These are phyloP conservation scores for Ceratosolen solmsi DNA, from an alignment of 1,140 invertebrate genomes.

Conservation along the genomic window DNA sequence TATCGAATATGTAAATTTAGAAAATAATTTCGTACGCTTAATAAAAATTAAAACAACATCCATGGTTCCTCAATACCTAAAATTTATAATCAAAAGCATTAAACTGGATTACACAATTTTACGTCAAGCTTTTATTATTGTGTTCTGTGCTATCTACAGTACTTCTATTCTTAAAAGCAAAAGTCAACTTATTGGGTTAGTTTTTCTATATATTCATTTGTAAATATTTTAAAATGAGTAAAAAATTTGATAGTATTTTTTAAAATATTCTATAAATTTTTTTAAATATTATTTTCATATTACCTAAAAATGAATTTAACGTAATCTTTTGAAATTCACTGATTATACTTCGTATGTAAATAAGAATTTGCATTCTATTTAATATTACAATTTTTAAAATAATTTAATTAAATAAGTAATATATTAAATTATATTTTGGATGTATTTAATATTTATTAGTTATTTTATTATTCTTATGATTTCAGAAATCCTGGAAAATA, in stretches of 20 bases:
- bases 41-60: constrained; percentile 16
- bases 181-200: constrained; percentile 56
- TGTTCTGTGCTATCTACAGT: constrained; percentile 62
- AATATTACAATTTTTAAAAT: too few relatives aligned
- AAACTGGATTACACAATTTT: constrained; percentile 54
- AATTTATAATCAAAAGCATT: constrained; percentile 9
- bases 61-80: constrained; percentile 49
- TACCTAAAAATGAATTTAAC: neutral
- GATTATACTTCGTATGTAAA: too few relatives aligned
- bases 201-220: neutral
- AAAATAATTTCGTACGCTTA: constrained; percentile 4
- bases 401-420: neutral
- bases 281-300: neutral
- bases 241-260: too few relatives aligned
- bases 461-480: neutral
- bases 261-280: neutral
- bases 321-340: neutral
- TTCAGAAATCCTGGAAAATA: constrained; percentile 20
- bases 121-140: constrained; percentile 58
- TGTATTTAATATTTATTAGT: too few relatives aligned
- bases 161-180: constrained; percentile 61
- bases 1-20: neutral
- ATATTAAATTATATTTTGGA: constrained; percentile 31
- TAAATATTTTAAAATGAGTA: too few relatives aligned
- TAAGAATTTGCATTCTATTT: too few relatives aligned